Percentiles rank a stretch among this genome's conserved stretches.
Evolutionary conservation across 2,113 vertebrate species (phyloP).

Genomic region (Butorides virescens): DNA sequence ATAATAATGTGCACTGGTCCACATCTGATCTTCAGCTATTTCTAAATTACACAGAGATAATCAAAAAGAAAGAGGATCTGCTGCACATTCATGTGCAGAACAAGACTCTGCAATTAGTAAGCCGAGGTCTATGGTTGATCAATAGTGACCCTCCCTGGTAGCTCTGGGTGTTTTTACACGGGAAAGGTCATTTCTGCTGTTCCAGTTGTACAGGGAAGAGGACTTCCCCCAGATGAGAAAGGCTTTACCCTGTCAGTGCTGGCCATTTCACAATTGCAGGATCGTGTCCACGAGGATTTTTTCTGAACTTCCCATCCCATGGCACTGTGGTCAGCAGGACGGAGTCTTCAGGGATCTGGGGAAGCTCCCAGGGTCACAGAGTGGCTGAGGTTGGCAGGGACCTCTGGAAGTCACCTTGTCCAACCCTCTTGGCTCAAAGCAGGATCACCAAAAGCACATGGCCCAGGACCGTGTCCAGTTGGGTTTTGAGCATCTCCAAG

Average conservation of each 20-base stretch:
- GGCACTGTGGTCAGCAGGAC: not conserved
- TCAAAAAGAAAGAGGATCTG: constrained; percentile 60
- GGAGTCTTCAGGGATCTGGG: not conserved
- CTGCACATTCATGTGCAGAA: not conserved
- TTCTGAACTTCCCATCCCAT: not conserved
- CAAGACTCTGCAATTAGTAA: constrained; percentile 24
- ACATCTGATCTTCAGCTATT: constrained; percentile 49
- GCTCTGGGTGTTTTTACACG: not conserved
- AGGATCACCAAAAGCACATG: not conserved
- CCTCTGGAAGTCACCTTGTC: not conserved
- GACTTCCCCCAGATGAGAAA: not conserved
- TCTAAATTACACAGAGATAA: constrained; percentile 60
- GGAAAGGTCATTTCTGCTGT: not conserved
- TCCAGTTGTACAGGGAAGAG: not conserved
- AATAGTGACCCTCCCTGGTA: not conserved
- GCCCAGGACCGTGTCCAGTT: not conserved
- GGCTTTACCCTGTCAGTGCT: not conserved
- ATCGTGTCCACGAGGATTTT: rapidly evolving
- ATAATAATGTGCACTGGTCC: constrained; percentile 47
- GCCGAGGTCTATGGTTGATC: not conserved
- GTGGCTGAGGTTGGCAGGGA: not conserved
- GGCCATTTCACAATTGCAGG: not conserved
- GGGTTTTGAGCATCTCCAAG: not conserved
- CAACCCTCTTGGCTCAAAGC: not conserved
- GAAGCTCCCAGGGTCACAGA: not conserved